These are phyloP conservation scores for Plectrocnemia conspersa DNA, from an alignment of 1,140 invertebrate species.

Conservation along the genomic window DNA sequence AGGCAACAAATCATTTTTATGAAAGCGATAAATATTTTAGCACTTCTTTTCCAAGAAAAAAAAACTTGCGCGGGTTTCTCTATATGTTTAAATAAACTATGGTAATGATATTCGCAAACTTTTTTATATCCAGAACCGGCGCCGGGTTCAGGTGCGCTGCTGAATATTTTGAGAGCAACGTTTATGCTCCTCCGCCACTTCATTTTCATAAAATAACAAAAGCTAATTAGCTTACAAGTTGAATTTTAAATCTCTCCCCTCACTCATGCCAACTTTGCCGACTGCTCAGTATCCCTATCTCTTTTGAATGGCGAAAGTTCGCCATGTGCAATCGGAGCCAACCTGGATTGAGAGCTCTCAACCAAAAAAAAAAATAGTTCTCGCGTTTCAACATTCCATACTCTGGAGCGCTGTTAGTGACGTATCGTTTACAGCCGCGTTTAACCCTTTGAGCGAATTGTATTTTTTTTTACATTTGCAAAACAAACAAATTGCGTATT, in stretches of 20 bases:
- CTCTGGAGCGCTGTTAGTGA: no score
- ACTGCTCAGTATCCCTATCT: no score
- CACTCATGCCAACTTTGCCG: no score
- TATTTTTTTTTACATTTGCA: no score
- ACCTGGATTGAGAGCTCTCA: no score
- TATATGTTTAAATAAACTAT: conserved; percentile 28
- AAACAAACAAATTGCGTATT: no score
- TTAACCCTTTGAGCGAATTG: no score
- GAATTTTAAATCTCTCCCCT: conserved; percentile 36
- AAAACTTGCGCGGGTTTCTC: conserved; percentile 1
- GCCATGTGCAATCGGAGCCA: no score
- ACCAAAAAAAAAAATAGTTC: no score
- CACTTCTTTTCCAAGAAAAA: not conserved
- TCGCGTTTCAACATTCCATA: no score
- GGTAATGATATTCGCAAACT: conserved; percentile 32
- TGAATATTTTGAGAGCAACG: conserved; percentile 22
- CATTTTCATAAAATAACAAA: conserved; percentile 37
- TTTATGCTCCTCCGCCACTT: conserved; percentile 30
- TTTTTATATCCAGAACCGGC: conserved; percentile 26
- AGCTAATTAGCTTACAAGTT: conserved; percentile 36
- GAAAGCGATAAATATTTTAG: conserved; percentile 5
- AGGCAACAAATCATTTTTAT: conserved; percentile 5
- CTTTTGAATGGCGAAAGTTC: no score
- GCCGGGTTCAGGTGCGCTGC: conserved; percentile 24
- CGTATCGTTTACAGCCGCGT: no score